Percentiles rank a stretch among this genome's conserved stretches.
Conservation (phyloP, 2,113 vertebrate species). For the Corythaixoides concolor region DNA sequence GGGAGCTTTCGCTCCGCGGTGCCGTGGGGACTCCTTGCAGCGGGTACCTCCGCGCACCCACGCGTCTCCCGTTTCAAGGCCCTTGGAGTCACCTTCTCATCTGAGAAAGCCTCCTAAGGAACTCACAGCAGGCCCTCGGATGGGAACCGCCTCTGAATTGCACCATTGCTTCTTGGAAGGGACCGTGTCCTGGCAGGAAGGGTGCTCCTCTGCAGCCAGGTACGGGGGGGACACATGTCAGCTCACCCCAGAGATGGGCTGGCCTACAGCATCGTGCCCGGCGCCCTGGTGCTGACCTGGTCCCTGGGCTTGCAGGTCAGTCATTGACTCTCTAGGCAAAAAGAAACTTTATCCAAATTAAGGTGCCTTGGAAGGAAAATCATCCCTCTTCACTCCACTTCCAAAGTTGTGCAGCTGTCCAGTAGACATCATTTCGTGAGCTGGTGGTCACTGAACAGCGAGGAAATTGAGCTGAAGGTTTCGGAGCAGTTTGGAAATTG, state of each 20-base stretch:
- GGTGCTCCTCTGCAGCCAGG: fast-evolving
- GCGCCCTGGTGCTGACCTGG: not conserved
- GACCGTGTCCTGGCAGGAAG: no score
- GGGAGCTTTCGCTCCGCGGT: not conserved
- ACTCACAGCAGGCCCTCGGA: not conserved
- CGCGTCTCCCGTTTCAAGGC: not conserved
- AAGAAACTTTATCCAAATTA: not conserved
- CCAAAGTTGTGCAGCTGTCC: not conserved
- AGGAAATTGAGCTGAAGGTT: not conserved
- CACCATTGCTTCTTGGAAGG: not conserved
- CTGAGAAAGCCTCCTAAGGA: not conserved
- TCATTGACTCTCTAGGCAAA: not conserved
- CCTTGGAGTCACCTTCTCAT: not conserved
- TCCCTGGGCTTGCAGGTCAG: fast-evolving
- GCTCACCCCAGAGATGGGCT: fast-evolving
- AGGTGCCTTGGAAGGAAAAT: not conserved
- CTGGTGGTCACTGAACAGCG: not conserved
- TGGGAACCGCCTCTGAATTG: not conserved
- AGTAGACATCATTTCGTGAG: not conserved
- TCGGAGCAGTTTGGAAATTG: not conserved
- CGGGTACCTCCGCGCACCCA: not conserved
- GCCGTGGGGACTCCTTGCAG: fast-evolving
- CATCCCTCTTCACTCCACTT: not conserved
- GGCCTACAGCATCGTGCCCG: no score
- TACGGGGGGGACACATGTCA: fast-evolving